Percentiles rank a stretch among this genome's conserved stretches.
phyloP scores from a whole-genome alignment of 1,140 invertebrate genomes.

The Brachystomella parvula region DNA sequence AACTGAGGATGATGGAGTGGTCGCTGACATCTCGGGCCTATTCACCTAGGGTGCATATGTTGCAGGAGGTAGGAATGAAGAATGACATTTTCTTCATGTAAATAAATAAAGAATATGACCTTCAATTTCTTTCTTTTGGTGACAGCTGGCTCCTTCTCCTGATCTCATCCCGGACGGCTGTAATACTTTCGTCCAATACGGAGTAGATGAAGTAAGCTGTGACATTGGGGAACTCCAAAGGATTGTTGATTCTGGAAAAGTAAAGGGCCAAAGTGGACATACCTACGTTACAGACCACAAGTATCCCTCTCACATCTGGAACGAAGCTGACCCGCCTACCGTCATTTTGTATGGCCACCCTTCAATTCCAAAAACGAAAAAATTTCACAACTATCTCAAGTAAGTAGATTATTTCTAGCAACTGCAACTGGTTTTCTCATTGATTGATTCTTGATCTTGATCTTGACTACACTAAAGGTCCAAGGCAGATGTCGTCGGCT shows the following conservation, averaged over 20 bases:
- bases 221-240: slow-evolving; percentile 17
- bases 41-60: slow-evolving; percentile 33
- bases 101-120: background rate
- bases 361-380: slow-evolving; percentile 12
- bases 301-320: slow-evolving; percentile 33
- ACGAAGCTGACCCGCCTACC: background rate
- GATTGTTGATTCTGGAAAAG: slow-evolving; percentile 17
- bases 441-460: background rate
- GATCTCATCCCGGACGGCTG: background rate
- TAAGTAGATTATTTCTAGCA: slow-evolving; percentile 10
- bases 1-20: slow-evolving; percentile 35
- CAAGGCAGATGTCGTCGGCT: slow-evolving; percentile 21
- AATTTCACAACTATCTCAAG: slow-evolving; percentile 32
- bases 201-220: slow-evolving; percentile 17
- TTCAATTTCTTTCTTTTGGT: background rate
- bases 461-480: slow-evolving; percentile 14
- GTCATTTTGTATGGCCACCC: slow-evolving; percentile 31
- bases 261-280: background rate
- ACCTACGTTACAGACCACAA: slow-evolving; percentile 28
- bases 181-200: slow-evolving; percentile 28
- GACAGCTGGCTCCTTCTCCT: background rate
- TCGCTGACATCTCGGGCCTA: slow-evolving; percentile 31
- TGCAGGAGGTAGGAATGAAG: slow-evolving; percentile 23
- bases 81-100: background rate
- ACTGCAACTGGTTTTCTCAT: background rate